phyloP scores from a whole-genome alignment of 1,140 invertebrate species.

The Brachionus manjavacas region DNA sequence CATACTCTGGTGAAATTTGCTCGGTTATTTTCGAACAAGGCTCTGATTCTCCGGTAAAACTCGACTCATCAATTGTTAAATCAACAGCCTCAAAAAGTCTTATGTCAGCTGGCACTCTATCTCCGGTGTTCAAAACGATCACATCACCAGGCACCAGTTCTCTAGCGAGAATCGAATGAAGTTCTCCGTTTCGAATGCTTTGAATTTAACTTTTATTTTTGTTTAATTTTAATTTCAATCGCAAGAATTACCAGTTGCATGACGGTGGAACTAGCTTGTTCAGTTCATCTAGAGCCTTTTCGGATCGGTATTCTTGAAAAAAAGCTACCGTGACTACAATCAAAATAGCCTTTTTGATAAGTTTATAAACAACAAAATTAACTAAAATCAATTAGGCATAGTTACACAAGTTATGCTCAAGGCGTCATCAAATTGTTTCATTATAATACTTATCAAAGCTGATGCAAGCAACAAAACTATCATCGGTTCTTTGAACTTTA shows the following conservation, averaged over 20 bases:
- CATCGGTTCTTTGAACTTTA: slow-evolving; percentile 89
- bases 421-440: slow-evolving; percentile 97
- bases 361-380: not conserved
- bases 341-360: slow-evolving; percentile 67
- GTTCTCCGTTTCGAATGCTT: slow-evolving; percentile 72
- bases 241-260: slow-evolving; percentile 55
- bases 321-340: slow-evolving; percentile 99
- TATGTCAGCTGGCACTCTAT: slow-evolving; percentile 90
- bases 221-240: not conserved
- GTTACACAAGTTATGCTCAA: slow-evolving; percentile 93
- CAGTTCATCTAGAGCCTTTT: slow-evolving; percentile 96
- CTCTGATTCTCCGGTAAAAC: slow-evolving; percentile 85
- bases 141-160: slow-evolving; percentile 97
- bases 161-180: slow-evolving; percentile 83
- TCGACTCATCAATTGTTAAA: slow-evolving; percentile 91
- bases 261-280: slow-evolving; percentile 85
- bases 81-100: slow-evolving; percentile 79
- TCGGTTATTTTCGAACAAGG: slow-evolving; percentile 58
- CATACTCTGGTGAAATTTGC: not conserved
- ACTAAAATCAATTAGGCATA: not conserved
- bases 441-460: slow-evolving; percentile 87
- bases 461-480: slow-evolving; percentile 88
- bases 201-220: not conserved
- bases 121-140: slow-evolving; percentile 83
- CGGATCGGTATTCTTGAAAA: slow-evolving; percentile 96